Evolutionary conservation across 30 jellyfish, hydroid and myxozoan genomes (phyloP).

Genomic region (Turritopsis rubra): DNA sequence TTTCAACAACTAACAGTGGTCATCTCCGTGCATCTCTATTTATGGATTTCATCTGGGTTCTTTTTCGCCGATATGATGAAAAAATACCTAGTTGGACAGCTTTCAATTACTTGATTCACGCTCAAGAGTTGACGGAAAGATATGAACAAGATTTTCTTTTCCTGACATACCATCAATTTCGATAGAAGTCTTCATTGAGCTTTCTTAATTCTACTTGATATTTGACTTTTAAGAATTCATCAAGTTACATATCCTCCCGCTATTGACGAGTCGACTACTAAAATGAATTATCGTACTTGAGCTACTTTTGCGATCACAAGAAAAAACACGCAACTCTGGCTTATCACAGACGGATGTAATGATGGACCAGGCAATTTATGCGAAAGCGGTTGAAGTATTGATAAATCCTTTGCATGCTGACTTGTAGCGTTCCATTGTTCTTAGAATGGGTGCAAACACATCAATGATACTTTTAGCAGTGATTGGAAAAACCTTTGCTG

Average conservation of each 20-base stretch:
- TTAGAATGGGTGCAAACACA: constrained; percentile 54
- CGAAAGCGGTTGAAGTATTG: constrained; percentile 46
- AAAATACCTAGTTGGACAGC: no score
- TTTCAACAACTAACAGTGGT: no score
- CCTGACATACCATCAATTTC: no score
- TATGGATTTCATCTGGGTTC: no score
- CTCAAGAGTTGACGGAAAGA: no score
- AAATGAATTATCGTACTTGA: constrained; percentile 30
- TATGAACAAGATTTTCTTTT: no score
- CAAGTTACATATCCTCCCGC: constrained; percentile 35
- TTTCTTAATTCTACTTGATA: no score
- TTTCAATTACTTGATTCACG: no score
- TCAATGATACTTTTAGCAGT: constrained; percentile 29
- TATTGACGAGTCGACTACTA: constrained; percentile 35
- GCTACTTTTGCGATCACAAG: constrained; percentile 19
- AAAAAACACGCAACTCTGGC: constrained; percentile 33
- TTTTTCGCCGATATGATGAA: no score
- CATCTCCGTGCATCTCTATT: no score
- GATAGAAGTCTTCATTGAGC: no score
- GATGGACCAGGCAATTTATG: constrained; percentile 35
- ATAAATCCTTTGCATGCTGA: constrained; percentile 2
- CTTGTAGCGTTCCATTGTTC: constrained; percentile 25
- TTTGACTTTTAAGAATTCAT: no score
- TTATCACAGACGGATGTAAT: constrained; percentile 35
- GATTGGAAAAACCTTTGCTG: constrained; percentile 41